Base-by-base conservation (phyloP, 2,797 vertebrate species). In the Enteromius anoplus region DNA sequence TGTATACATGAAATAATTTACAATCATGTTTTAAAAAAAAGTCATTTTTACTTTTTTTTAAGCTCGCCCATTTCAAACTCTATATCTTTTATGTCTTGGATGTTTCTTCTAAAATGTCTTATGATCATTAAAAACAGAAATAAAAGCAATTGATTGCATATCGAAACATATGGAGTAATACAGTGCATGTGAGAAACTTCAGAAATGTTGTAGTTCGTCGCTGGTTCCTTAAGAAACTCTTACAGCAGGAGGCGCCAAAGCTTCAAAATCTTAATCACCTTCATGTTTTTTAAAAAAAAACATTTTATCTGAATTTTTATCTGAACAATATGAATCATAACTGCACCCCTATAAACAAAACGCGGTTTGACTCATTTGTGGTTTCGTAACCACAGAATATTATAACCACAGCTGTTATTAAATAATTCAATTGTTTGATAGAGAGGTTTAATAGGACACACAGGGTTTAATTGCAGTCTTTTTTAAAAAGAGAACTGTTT, bases 181-280 rank as follows among this genome's bases (percentile, higher is more conserved):
- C 2, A 21, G 11, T 21, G 29, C 17, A 51, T 34, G 4, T 32
- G 1, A 11, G 4, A 29, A 29, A 21, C 17, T 53, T 73, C 1
- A 1, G 70, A 21, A 21, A 34, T 53, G 6, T 6, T 37, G n/a
- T 5, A 7, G 19, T 34, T 37, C 17, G 29, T 72, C 19, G 15
- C 9, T 21, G 4, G 17, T 32, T 77, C 62, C 17, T 5, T 37
- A 21, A 37, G 34, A 53, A 79, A 53, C 21, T 9, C 21, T 42
- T 70, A 75, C 80, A 40, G 71, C 34, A 82, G 81, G 10, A 7
- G 81, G 62, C 72, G 47, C 81, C 72, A 76, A 40, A 66, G 60
- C 32, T 26, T 47, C 29, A 65, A 37, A 73, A 65, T 64, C 2
- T 2, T 1, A 8, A 19, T 76, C 51, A 29, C 58, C 5, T 64